Base-by-base conservation (phyloP, 1,140 invertebrate genomes). In the Acromyrmex echinatior region DNA sequence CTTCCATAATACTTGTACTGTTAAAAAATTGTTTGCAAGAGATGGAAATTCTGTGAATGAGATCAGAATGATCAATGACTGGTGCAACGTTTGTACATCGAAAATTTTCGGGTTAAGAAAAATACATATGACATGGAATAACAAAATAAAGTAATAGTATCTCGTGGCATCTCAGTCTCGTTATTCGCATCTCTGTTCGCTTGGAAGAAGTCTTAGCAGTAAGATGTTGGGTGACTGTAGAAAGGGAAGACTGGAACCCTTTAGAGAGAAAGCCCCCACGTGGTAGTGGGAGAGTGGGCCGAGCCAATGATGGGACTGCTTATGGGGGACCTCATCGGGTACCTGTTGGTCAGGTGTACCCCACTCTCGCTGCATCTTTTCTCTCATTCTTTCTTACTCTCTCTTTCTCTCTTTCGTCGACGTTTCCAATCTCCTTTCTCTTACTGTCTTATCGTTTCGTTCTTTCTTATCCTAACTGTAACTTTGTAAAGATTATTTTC, bases 251-350 rank as follows among this genome's bases (percentile, higher is more conserved):
- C 78, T 86, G 77, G 28, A 88, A 91, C 90, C 89, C 82, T 91
- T 91, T 88, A 76, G 39, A 70, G 39, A 70, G 66, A 70, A 51
- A 70, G 81, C 51, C 31, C n/a, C 35, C 39, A 65, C 25, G 28
- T 62, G 49, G 70, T 91, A 80, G 86, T 90, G 93, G 92, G 89
- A 87, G 92, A 89, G 85, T 90, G 88, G 89, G 92, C 91, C 71
- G 91, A 92, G 90, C 94, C 94, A 94, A 95, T 93, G 92, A 93
- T 90, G 90, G 88, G 91, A 90, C 80, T 90, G 89, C 89, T 91
- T 92, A 92, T 91, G 88, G 93, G 91, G 91, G 92, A 86, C 90
- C 89, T 91, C 90, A 90, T 80, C 90, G 88, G 90, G 90, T 93
- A 93, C 92, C 91, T 92, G 93, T 94, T 94, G 94, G 92, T 93